Evolutionary conservation across 2,113 vertebrate genomes (phyloP), one percentile per base, ranked within the genome.

Genomic region (Erpornis zantholeuca): DNA sequence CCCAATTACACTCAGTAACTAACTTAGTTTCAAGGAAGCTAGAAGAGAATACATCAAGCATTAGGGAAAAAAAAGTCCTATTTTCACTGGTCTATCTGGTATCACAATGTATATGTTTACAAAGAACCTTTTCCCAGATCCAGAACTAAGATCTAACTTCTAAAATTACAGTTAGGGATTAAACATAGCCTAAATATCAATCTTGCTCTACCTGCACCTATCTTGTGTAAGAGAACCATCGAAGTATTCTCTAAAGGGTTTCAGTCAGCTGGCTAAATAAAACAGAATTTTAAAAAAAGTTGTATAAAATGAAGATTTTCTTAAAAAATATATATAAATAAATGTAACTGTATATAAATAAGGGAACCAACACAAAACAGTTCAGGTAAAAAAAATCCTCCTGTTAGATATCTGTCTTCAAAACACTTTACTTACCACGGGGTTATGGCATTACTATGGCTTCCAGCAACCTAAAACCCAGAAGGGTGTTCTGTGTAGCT

Each of bases 231-330:
- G 6, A 80, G 24, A 76, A 20, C 19, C 63, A 63, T 6, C 13
- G 57, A 65, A 77, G 56, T 15, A 88, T 24, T 40, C 12, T 68
- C 33, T 61, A 49, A 7, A 70, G 27, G 20, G 35, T 68, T 79
- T 69, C 27, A 86, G 40, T 53, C 53, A 89, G 29, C 5, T 59
- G 33, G 12, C 8, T 50, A 90, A 85, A 56, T 63, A 77, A 77
- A 70, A 73, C 10, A 6, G 1, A 1, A 33, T 49, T 8, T 1
- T 27, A 64, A 21, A 53, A 45, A 2, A 1, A 57, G 5, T 13
- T 66, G 35, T 16, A 50, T 27, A 59, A 65, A 61, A 38, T 19
- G 1, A 80, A 69, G 29, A 50, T 12, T 64, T 54, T 54, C 16
- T 53, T 24, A 61, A 69, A 36, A 15, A 7, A 35, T 33, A 60